A percentile compares a stretch with the other conserved stretches of the same genome.
Conservation (phyloP, 2,113 vertebrate species). For the Numida meleagris region DNA sequence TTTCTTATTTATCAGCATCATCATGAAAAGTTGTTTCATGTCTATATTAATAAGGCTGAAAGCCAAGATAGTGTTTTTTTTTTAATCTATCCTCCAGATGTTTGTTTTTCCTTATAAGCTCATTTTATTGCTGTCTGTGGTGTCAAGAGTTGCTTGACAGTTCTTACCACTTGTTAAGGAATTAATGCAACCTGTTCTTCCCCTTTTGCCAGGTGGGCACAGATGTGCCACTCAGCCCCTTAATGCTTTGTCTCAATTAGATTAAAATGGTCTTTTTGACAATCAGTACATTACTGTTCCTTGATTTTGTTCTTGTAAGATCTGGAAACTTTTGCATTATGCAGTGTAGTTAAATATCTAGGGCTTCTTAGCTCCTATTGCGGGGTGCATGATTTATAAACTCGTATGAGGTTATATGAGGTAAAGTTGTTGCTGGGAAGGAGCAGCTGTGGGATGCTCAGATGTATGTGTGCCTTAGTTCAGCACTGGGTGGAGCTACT, state of each 20-base stretch:
- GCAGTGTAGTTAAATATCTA: not conserved
- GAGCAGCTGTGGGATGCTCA: not conserved
- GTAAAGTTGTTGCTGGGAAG: not conserved
- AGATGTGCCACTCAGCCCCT: not conserved
- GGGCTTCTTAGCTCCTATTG: not conserved
- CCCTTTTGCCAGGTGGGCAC: not conserved
- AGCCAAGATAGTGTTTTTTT: too few relatives aligned
- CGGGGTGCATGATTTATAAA: too few relatives aligned
- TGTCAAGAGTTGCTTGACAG: not conserved
- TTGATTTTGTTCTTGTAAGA: not conserved
- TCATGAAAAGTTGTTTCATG: not conserved
- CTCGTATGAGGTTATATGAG: too few relatives aligned
- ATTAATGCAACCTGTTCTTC: not conserved
- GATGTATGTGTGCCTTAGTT: accelerated
- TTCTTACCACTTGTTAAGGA: not conserved
- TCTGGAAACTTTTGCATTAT: not conserved
- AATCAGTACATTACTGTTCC: not conserved
- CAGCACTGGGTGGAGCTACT: not conserved
- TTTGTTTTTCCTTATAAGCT: not conserved
- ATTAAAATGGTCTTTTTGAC: not conserved
- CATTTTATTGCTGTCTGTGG: not conserved
- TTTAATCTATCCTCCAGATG: not conserved
- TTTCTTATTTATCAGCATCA: not conserved
- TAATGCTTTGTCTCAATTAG: not conserved
- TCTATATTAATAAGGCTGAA: too few relatives aligned